phyloP scores from a whole-genome alignment of 2,113 vertebrate species.

The Upupa epops region DNA sequence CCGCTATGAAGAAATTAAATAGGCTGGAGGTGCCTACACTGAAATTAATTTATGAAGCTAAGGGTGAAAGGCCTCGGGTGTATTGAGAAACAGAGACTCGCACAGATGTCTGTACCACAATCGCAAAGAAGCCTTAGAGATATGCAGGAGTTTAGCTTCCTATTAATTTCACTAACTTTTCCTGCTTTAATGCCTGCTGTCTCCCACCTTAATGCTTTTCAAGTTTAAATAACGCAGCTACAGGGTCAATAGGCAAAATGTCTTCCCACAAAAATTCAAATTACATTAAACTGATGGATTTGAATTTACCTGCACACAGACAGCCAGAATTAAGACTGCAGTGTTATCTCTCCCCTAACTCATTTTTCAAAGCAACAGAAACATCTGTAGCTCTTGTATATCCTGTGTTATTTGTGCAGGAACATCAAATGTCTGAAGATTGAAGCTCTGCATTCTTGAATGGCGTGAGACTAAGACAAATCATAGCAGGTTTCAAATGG shows the following conservation, averaged over 20 bases:
- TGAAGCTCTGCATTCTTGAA: neutral
- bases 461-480: neutral
- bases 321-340: neutral
- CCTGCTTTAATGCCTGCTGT: neutral
- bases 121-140: conserved; percentile 16
- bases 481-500: neutral
- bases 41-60: conserved; percentile 56
- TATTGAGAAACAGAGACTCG: neutral
- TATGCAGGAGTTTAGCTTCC: neutral
- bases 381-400: neutral
- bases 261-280: neutral
- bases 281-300: neutral
- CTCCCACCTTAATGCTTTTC: neutral
- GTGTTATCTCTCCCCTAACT: neutral
- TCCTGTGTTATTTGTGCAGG: neutral
- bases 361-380: neutral
- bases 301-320: neutral
- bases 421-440: neutral
- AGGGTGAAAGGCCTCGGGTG: conserved; percentile 40
- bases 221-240: neutral
- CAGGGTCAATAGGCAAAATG: neutral
- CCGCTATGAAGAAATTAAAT: conserved; percentile 17
- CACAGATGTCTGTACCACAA: neutral
- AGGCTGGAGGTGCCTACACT: neutral
- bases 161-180: conserved; percentile 19